phyloP scores from a whole-genome alignment of 2,113 vertebrate genomes.

The Ellobius talpinus region DNA sequence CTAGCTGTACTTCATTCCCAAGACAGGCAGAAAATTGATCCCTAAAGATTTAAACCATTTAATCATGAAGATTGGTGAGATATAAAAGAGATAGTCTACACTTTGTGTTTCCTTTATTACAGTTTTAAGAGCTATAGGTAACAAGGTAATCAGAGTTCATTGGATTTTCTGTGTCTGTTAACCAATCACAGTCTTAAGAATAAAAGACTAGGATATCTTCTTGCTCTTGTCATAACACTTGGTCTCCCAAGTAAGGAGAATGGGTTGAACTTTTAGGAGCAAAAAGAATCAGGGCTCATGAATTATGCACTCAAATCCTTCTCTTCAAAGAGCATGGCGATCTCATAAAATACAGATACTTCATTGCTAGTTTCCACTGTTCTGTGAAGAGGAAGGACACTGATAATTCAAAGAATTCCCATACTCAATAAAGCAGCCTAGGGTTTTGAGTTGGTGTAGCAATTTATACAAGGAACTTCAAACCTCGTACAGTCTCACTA shows the following conservation, averaged over 20 bases:
- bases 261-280: conserved; percentile 10
- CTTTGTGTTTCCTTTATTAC: neutral
- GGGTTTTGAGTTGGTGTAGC: conserved; percentile 42
- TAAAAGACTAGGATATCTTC: neutral
- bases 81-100: neutral
- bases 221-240: neutral
- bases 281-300: neutral
- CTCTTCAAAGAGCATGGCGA: neutral
- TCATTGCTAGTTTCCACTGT: neutral
- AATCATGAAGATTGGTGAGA: neutral
- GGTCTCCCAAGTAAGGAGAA: neutral
- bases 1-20: conserved; percentile 4
- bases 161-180: neutral
- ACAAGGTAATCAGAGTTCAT: neutral
- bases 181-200: neutral
- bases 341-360: conserved; percentile 5
- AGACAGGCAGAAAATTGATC: conserved; percentile 49
- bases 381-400: neutral
- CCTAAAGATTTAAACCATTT: conserved; percentile 46
- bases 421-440: neutral
- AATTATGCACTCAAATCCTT: neutral
- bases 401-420: neutral
- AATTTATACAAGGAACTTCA: conserved; percentile 25
- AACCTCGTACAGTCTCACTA: conserved; percentile 4
- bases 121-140: conserved; percentile 1